Evolutionary conservation across 1,140 invertebrate species (phyloP), one percentile per base, ranked within the genome.

Genomic region (Rhagoletis pomonella): DNA sequence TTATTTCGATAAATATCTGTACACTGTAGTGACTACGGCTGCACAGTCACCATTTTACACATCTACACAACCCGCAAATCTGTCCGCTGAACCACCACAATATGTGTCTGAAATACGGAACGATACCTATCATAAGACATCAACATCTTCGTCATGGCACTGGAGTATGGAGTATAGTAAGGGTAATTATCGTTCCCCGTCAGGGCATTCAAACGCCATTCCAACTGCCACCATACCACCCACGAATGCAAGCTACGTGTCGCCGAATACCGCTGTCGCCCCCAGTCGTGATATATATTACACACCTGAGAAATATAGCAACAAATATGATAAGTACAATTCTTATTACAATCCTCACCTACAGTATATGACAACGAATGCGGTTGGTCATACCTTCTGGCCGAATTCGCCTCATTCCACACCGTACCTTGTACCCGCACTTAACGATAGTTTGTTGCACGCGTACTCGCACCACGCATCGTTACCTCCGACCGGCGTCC

Each of bases 301-400:
- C 44, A 50, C 29, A 12, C 2, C 81, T 12, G 91, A 92, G 1
- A 55, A 92, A 10, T 92, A 90, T 87, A 90, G 88, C 29, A 86
- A 86, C 58, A 88, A 88, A 62, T 92, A 91, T 60, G 90, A 92
- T 29, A 92, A 92, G 85, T 92, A 91, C 55, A 86, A 69, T 69
- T 69, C 87, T 14, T 81, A 87, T 58, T 86, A 88, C 55, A 81
- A 81, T 10, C 73, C 73, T 9, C 88, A 87, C n/a, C 88, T 87
- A 85, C 62, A 81, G n/a, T 87, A 88, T 86, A 81, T 85, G 10
- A 65, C 69, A 10, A 17, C 88, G n/a, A 29, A 86, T 2, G 4
- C 86, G 14, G 42, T 50, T 17, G 58, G 84, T 10, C 88, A 90
- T 14, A 89, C 88, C 59, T 77, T 92, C 60, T 92, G 91, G 87